Conservation (phyloP, 2,888 invertebrate species). For the Gortyna flavago region DNA sequence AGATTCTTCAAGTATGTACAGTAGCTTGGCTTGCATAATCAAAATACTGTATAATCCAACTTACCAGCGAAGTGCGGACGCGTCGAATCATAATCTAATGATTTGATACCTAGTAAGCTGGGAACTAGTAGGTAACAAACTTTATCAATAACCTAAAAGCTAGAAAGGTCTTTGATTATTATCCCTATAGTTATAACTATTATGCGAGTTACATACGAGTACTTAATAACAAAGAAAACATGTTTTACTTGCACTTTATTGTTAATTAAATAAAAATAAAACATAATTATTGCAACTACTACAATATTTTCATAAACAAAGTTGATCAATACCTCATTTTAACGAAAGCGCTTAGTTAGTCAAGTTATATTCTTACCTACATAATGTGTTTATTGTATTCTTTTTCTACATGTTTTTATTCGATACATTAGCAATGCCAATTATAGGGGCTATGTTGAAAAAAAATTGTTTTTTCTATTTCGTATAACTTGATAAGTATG, state of each 20-base stretch:
- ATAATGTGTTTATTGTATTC: neutral
- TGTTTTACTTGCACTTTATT: slow-evolving; percentile 46
- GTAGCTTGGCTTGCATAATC: neutral
- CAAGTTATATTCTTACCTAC: neutral
- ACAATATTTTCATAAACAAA: slow-evolving; percentile 29
- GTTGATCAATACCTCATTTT: slow-evolving; percentile 28
- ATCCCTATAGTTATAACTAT: neutral
- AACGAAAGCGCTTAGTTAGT: slow-evolving; percentile 7
- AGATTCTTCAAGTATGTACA: neutral
- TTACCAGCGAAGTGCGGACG: neutral
- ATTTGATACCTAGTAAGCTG: neutral
- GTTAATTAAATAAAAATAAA: slow-evolving; percentile 34
- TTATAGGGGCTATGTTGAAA: too few species aligned
- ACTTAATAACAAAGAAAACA: slow-evolving; percentile 5
- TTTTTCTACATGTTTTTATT: slow-evolving; percentile 2
- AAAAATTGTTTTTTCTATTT: too few species aligned
- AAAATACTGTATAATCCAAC: neutral
- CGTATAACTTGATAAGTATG: too few species aligned
- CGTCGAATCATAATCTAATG: neutral
- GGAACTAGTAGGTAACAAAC: neutral
- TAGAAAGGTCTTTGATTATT: neutral
- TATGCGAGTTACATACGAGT: neutral
- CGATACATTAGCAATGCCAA: neutral
- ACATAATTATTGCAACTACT: slow-evolving; percentile 34
- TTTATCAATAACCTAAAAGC: too few species aligned